phyloP scores from a whole-genome alignment of 2,888 invertebrate genomes.

The Stenolophus ochropezus region DNA sequence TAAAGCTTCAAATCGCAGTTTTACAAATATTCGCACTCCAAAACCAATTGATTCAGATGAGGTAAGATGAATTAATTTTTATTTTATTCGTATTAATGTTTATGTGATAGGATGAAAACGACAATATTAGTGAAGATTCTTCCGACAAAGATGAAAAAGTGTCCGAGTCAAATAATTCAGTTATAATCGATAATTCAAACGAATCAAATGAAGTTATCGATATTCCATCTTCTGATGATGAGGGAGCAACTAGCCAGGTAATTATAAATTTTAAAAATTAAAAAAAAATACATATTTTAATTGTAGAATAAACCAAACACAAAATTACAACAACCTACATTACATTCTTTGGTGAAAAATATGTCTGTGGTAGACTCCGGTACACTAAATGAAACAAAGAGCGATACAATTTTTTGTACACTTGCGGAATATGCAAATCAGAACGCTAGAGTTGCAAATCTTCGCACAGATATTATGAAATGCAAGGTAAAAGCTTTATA shows the following conservation, averaged over 20 bases:
- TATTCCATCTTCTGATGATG: not conserved
- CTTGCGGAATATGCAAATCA: constrained; percentile 51
- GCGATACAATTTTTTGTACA: constrained; percentile 21
- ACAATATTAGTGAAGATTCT: no score
- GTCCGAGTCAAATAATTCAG: not conserved
- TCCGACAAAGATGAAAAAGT: not conserved
- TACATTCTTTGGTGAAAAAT: constrained; percentile 40
- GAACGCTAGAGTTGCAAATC: constrained; percentile 32
- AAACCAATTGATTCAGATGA: no score
- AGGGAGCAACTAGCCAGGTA: not conserved
- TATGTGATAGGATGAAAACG: no score
- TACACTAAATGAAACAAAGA: not conserved
- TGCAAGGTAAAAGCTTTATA: constrained; percentile 40
- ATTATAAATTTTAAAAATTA: not conserved
- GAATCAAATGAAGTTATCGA: not conserved
- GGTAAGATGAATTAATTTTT: no score
- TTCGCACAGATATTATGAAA: constrained; percentile 47
- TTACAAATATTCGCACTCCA: no score
- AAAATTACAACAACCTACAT: constrained; percentile 28
- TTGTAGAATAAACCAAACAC: not conserved
- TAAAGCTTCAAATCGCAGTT: not conserved
- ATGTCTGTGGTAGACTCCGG: not conserved
- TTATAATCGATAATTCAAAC: no score
- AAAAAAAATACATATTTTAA: not conserved
- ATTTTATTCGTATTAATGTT: no score